These are phyloP conservation scores for Linepithema humile DNA, from an alignment of 1,140 invertebrate genomes.

Conservation along the genomic window DNA sequence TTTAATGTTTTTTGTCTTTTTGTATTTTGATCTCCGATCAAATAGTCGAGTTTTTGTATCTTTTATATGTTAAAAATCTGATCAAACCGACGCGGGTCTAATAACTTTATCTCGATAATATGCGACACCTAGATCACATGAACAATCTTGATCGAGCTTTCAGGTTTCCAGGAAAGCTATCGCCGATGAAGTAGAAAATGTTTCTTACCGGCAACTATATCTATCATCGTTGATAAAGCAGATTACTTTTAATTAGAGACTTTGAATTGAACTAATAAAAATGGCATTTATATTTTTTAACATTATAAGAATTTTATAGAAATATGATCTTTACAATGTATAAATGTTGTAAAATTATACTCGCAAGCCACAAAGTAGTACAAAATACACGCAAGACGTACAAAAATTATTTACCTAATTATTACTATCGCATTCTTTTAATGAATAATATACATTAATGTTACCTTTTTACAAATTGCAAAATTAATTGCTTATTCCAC, in stretches of 20 bases:
- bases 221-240: constrained; percentile 34
- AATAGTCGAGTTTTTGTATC: not conserved
- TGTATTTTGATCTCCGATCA: no score
- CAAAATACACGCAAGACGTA: not conserved
- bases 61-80: no score
- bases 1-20: not conserved
- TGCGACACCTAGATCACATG: constrained; percentile 66
- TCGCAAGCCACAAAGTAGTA: not conserved
- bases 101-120: not conserved
- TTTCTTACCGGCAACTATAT: constrained; percentile 56
- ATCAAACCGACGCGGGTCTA: no score
- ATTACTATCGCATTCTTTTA: not conserved
- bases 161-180: not conserved
- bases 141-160: not conserved
- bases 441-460: not conserved
- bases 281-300: not conserved
- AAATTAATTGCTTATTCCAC: constrained; percentile 13
- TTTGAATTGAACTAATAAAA: not conserved
- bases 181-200: constrained; percentile 58
- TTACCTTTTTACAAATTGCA: not conserved
- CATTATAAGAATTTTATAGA: not conserved
- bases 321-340: not conserved
- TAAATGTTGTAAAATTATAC: not conserved
- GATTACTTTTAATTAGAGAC: not conserved
- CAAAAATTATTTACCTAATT: not conserved